A percentile compares a stretch with the other conserved stretches of the same genome.
phyloP scores from a whole-genome alignment of 2,113 vertebrate genomes.

The Lepisosteus osseus region DNA sequence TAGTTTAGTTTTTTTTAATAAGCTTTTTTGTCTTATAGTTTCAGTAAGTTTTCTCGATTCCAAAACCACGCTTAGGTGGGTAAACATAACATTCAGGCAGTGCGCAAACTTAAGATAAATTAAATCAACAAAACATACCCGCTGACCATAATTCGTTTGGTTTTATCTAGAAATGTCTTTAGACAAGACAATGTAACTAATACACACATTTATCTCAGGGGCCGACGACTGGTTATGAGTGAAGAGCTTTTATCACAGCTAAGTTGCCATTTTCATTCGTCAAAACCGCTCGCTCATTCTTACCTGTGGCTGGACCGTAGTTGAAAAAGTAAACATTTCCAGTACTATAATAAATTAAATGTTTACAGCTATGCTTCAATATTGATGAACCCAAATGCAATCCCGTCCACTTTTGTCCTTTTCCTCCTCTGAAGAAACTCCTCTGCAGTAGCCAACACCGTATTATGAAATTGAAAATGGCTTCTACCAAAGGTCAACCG shows the following conservation, averaged over 20 bases:
- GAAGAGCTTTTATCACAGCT: background rate
- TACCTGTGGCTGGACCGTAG: conserved; percentile 62
- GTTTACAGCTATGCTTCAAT: conserved; percentile 17
- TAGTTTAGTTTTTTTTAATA: too few species aligned
- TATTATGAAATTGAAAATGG: conserved; percentile 39
- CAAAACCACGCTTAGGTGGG: too few species aligned
- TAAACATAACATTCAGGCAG: too few species aligned
- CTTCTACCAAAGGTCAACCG: conserved; percentile 22
- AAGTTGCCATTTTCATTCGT: background rate
- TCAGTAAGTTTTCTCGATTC: too few species aligned
- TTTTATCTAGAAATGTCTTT: too few species aligned
- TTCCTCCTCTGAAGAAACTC: conserved; percentile 23
- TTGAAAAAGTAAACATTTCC: conserved; percentile 59
- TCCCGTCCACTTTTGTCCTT: conserved; percentile 26
- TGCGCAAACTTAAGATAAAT: too few species aligned
- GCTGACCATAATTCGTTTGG: too few species aligned
- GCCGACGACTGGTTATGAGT: background rate
- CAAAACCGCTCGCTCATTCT: conserved; percentile 4
- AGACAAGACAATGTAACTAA: too few species aligned
- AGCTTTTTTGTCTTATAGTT: too few species aligned
- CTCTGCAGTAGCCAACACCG: background rate
- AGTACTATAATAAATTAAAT: background rate
- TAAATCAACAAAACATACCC: too few species aligned
- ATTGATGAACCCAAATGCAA: background rate
- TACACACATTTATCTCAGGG: too few species aligned